These are phyloP conservation scores for Patiria pectinifera DNA, from an alignment of 53 echinoderm and acorn worm species.

Conservation along the genomic window DNA sequence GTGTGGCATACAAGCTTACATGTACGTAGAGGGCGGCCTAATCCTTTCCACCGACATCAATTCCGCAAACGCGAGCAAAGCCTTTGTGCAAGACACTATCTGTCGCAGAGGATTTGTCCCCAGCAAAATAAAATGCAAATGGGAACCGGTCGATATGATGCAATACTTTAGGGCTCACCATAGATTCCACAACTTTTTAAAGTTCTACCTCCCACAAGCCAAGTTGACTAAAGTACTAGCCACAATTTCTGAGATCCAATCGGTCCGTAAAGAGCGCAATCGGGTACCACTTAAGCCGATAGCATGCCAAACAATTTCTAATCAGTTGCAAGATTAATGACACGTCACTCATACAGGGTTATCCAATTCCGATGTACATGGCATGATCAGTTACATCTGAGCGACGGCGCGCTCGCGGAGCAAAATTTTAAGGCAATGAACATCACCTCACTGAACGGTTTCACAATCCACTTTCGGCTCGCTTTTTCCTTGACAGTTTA, in stretches of 20 bases:
- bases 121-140: constrained; percentile 54
- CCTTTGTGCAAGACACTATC: constrained; percentile 25
- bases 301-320: constrained; percentile 34
- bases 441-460: neutral
- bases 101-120: constrained; percentile 27
- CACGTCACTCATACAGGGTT: constrained; percentile 1
- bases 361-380: neutral
- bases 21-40: constrained; percentile 58
- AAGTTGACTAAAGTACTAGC: neutral
- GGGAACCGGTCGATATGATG: neutral
- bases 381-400: neutral
- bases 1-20: constrained; percentile 3
- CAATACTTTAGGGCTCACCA: constrained; percentile 3
- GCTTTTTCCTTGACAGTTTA: constrained; percentile 25
- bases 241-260: neutral
- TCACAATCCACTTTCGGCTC: constrained; percentile 4
- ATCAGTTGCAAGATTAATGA: constrained; percentile 24
- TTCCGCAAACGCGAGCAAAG: neutral
- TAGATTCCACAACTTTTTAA: neutral
- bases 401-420: neutral
- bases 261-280: neutral
- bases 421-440: neutral
- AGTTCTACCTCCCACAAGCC: neutral
- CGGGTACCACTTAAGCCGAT: neutral
- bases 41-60: neutral